Evolutionary conservation across 1,140 invertebrate species (phyloP).

Genomic region (Apis dorsata): DNA sequence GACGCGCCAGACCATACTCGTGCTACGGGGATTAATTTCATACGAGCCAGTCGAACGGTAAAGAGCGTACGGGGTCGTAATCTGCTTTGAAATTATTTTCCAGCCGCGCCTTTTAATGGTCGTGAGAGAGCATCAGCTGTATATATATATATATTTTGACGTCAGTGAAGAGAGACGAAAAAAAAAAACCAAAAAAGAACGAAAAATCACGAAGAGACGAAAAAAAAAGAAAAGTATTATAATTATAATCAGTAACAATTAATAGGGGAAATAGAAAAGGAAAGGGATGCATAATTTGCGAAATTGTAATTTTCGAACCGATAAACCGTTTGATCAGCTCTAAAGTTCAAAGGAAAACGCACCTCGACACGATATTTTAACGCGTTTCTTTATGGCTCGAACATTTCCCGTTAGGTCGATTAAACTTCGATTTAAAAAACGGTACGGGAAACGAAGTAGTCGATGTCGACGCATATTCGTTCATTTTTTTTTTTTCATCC

Average conservation of each 20-base stretch:
- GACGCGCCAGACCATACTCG: conserved; percentile 36
- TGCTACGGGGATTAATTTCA: conserved; percentile 55
- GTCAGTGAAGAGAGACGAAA: not conserved
- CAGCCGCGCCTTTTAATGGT: conserved; percentile 47
- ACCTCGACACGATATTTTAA: not conserved
- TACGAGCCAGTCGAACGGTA: conserved; percentile 39
- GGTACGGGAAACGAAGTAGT: not conserved
- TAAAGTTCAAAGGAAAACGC: not conserved
- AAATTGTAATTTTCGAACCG: not conserved
- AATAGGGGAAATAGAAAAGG: no score
- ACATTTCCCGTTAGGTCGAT: not conserved
- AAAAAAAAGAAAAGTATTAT: not conserved
- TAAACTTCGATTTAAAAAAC: not conserved
- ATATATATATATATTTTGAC: not conserved
- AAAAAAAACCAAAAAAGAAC: not conserved
- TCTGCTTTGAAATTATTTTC: conserved; percentile 63
- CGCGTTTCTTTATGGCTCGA: not conserved
- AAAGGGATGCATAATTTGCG: not conserved
- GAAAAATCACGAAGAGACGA: not conserved
- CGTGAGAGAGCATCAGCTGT: conserved; percentile 14
- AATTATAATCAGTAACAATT: not conserved
- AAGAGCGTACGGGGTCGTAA: conserved; percentile 47
- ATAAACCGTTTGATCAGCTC: not conserved
- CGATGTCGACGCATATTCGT: not conserved
- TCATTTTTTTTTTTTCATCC: not conserved